Conservation (phyloP, 2,797 vertebrate genomes). For the Microctenopoma steveboyesi region DNA sequence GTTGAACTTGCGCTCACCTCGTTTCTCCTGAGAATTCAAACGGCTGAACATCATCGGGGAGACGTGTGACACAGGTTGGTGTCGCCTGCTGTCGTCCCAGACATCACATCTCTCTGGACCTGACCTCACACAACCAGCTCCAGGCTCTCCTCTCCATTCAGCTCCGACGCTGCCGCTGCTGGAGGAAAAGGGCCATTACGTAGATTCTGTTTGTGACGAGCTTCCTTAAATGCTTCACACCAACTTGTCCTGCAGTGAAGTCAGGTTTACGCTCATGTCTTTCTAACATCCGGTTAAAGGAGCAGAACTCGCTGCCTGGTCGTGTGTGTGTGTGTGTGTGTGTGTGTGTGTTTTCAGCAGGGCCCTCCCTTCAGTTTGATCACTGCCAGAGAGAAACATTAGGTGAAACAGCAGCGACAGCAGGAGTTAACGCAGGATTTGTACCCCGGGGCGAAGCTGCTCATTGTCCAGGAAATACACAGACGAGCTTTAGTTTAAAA, state of each 20-base stretch:
- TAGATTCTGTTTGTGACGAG: not conserved
- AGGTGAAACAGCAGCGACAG: conserved; percentile 14
- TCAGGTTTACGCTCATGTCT: too few relatives aligned
- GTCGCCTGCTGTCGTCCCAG: not conserved
- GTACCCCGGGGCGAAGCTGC: conserved; percentile 37
- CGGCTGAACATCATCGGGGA: conserved; percentile 5
- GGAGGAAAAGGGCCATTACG: not conserved
- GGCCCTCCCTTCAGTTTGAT: conserved; percentile 29
- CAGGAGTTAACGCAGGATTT: conserved; percentile 24
- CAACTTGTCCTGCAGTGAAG: not conserved
- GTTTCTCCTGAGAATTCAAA: conserved; percentile 11
- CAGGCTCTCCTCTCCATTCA: too few relatives aligned
- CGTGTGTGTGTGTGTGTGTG: not conserved
- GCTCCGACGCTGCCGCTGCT: too few relatives aligned
- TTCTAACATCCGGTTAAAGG: too few relatives aligned
- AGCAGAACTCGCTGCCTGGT: too few relatives aligned
- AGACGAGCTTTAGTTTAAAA: conserved; percentile 49
- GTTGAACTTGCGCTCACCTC: conserved; percentile 24
- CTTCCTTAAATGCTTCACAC: not conserved
- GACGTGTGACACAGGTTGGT: conserved; percentile 2
- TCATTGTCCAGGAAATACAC: conserved; percentile 42
- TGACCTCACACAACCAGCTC: not conserved
- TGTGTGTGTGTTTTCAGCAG: not conserved
- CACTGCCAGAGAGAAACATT: conserved; percentile 8
- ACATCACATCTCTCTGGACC: not conserved